Conservation (phyloP, 2,888 invertebrate genomes). For the Sipunculus nudus region DNA sequence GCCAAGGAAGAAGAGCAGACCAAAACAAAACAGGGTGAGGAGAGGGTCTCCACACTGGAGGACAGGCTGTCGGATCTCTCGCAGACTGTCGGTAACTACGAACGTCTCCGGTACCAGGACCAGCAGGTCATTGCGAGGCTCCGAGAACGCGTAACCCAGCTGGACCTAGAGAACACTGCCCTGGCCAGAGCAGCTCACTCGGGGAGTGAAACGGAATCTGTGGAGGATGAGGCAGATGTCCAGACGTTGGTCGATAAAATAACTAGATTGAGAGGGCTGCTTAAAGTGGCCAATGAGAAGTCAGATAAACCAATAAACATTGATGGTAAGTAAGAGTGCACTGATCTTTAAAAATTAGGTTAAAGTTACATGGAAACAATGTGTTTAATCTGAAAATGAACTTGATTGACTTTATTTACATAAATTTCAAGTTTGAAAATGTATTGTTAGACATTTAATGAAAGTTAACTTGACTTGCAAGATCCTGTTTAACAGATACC, state of each 20-base stretch:
- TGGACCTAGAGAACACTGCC: conserved; percentile 65
- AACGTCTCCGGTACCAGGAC: conserved; percentile 77
- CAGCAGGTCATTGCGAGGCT: conserved; percentile 78
- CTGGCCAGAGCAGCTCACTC: conserved; percentile 55
- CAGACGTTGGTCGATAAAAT: conserved; percentile 73
- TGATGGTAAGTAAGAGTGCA: conserved; percentile 63
- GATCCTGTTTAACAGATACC: too few species aligned
- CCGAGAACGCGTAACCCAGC: conserved; percentile 53
- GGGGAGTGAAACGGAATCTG: conserved; percentile 35
- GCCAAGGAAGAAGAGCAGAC: conserved; percentile 79
- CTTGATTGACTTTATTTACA: too few species aligned
- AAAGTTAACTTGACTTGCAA: too few species aligned
- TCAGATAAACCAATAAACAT: conserved; percentile 74
- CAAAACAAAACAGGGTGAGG: conserved; percentile 77
- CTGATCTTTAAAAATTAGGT: not conserved
- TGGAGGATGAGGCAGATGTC: conserved; percentile 52
- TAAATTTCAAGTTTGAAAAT: too few species aligned
- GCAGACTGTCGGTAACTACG: conserved; percentile 80
- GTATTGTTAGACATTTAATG: too few species aligned
- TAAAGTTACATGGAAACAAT: not conserved
- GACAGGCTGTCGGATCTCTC: conserved; percentile 81
- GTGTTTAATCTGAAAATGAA: too few species aligned
- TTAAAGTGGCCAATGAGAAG: conserved; percentile 71
- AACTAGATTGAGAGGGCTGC: conserved; percentile 73
- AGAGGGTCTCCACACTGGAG: conserved; percentile 80